phyloP scores from a whole-genome alignment of 2,888 invertebrate species.

The Drosophila subsilvestris region DNA sequence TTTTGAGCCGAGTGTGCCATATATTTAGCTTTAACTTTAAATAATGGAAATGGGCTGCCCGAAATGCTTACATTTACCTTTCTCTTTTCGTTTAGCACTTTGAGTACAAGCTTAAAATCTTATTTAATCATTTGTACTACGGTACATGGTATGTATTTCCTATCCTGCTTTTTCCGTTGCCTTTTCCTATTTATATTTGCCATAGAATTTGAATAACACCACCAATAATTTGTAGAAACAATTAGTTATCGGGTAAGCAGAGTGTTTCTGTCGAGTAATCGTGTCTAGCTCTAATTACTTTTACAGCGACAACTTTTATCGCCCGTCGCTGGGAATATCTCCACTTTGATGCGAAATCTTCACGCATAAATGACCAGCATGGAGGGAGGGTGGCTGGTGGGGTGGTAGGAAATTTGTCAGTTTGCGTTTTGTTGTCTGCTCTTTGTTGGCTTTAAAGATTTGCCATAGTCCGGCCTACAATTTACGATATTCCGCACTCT shows the following conservation, averaged over 20 bases:
- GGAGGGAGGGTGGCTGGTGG: background rate
- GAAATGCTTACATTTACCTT: no score
- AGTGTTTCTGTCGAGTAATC: constrained; percentile 36
- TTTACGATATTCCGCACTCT: constrained; percentile 26
- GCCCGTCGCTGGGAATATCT: constrained; percentile 46
- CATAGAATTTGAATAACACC: background rate
- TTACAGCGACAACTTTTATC: constrained; percentile 49
- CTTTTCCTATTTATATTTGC: constrained; percentile 3
- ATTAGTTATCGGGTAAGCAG: constrained; percentile 40
- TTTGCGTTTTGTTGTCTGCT: constrained; percentile 1
- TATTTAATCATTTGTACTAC: no score
- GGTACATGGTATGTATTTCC: background rate
- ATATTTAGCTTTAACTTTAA: no score
- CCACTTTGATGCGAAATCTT: constrained; percentile 44
- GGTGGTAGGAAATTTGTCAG: constrained; percentile 42
- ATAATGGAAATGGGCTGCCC: no score
- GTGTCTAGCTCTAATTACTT: constrained; percentile 47
- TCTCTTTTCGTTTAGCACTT: no score
- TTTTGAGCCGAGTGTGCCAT: no score
- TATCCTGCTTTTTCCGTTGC: background rate
- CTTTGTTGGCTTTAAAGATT: constrained; percentile 22
- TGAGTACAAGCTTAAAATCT: no score
- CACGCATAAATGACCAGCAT: constrained; percentile 43
- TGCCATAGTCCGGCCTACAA: constrained; percentile 4
- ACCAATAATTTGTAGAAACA: constrained; percentile 20